These are phyloP conservation scores for Phalanger gymnotis DNA, from an alignment of 2,797 vertebrate genomes.

Conservation along the genomic window DNA sequence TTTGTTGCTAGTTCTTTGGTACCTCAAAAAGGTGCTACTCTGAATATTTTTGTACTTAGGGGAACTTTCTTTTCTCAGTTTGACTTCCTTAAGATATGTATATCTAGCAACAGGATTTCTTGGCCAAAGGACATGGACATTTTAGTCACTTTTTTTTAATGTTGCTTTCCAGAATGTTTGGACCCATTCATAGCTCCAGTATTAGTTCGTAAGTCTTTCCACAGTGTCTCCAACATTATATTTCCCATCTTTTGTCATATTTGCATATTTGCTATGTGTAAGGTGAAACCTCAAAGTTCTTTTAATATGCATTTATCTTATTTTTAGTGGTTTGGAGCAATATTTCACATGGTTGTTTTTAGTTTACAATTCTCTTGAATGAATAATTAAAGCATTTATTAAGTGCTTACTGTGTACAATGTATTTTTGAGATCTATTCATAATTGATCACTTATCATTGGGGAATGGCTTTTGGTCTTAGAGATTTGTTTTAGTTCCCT, in stretches of 20 bases:
- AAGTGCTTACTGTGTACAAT: not conserved
- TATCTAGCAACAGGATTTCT: not conserved
- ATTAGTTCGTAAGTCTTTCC: not conserved
- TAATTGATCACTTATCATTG: not conserved
- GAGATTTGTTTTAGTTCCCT: not conserved
- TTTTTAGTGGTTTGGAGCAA: not conserved
- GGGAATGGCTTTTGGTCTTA: not conserved
- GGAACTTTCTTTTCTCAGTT: not conserved
- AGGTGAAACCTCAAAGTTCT: not conserved
- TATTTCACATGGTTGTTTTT: not conserved
- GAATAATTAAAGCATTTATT: not conserved
- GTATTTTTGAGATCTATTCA: not conserved
- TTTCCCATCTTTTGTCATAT: not conserved
- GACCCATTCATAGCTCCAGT: not conserved
- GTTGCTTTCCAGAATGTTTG: not conserved
- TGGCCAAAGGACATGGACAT: not conserved
- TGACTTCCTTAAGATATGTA: not conserved
- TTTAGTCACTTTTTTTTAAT: not conserved
- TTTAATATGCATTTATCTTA: not conserved
- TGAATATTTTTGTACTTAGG: not conserved
- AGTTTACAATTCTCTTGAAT: not conserved
- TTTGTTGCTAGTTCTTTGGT: not conserved
- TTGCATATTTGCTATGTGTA: not conserved
- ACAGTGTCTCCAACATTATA: not conserved
- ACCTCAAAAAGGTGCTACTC: not conserved